These are phyloP conservation scores for Leucoma salicis DNA, from an alignment of 2,888 invertebrate species.

Conservation along the genomic window DNA sequence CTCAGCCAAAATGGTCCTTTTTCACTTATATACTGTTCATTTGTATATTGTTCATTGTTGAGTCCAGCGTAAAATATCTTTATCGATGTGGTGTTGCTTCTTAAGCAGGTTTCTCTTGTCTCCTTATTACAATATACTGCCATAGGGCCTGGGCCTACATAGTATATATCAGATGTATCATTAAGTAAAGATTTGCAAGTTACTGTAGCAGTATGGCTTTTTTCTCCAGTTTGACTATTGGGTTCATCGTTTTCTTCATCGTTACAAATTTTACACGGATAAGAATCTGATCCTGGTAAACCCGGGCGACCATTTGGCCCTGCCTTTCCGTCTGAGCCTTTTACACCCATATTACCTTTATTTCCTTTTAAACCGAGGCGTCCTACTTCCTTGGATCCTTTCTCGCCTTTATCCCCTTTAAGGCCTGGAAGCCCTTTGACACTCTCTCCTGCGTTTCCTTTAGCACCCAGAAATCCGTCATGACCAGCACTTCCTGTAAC, in stretches of 20 bases:
- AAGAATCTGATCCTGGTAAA: neutral
- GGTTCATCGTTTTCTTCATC: neutral
- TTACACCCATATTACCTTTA: neutral
- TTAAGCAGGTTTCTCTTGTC: neutral
- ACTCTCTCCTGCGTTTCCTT: too few species aligned
- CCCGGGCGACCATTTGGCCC: too few species aligned
- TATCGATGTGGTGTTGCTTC: neutral
- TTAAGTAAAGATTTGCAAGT: neutral
- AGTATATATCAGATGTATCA: neutral
- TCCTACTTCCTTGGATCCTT: too few species aligned
- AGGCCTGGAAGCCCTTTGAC: neutral
- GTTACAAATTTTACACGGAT: too few species aligned
- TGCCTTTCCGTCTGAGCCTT: neutral
- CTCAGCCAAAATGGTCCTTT: neutral
- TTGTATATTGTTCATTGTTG: neutral
- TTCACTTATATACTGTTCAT: neutral
- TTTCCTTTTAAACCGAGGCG: too few species aligned
- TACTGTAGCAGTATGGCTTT: neutral
- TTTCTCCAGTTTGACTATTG: neutral
- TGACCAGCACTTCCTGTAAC: too few species aligned
- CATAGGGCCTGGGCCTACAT: neutral
- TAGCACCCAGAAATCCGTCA: too few species aligned
- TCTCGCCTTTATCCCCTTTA: neutral
- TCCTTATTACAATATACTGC: neutral
- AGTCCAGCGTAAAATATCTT: neutral